These are phyloP conservation scores for Artemia sinica DNA, from an alignment of 2,888 invertebrate species.

Conservation along the genomic window DNA sequence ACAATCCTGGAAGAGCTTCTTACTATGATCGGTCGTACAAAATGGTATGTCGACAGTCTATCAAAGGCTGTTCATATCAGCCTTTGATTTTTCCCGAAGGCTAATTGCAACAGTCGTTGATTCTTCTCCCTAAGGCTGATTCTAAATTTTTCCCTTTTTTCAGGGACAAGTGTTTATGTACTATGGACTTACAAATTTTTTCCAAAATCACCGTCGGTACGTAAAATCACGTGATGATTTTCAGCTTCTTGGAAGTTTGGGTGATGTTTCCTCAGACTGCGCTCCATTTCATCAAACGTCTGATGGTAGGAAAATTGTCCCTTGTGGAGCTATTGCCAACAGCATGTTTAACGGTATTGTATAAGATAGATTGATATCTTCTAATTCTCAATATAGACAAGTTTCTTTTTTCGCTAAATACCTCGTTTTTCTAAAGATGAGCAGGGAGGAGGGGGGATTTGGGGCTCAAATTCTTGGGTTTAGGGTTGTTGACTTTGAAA, in stretches of 20 bases:
- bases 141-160: conserved; percentile 26
- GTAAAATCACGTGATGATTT: conserved; percentile 83
- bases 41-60: too few species aligned
- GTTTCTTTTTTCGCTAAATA: too few species aligned
- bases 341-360: conserved; percentile 79
- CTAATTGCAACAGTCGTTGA: neutral
- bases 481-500: too few species aligned
- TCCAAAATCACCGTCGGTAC: conserved; percentile 95
- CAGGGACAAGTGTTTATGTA: conserved; percentile 84
- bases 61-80: too few species aligned
- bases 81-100: too few species aligned
- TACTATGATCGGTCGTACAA: too few species aligned
- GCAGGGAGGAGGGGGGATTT: too few species aligned
- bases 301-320: conserved; percentile 51
- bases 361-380: conserved; percentile 22
- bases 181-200: conserved; percentile 91
- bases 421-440: too few species aligned
- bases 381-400: neutral
- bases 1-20: too few species aligned
- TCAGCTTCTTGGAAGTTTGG: conserved; percentile 69
- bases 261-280: conserved; percentile 52
- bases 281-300: conserved; percentile 45
- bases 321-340: conserved; percentile 97
- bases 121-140: neutral
- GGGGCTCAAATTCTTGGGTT: too few species aligned